Evolutionary conservation across 92 coral and sea anemone genomes (phyloP), one percentile per base, ranked within the genome.

Genomic region (Parazoanthus atlanticus): DNA sequence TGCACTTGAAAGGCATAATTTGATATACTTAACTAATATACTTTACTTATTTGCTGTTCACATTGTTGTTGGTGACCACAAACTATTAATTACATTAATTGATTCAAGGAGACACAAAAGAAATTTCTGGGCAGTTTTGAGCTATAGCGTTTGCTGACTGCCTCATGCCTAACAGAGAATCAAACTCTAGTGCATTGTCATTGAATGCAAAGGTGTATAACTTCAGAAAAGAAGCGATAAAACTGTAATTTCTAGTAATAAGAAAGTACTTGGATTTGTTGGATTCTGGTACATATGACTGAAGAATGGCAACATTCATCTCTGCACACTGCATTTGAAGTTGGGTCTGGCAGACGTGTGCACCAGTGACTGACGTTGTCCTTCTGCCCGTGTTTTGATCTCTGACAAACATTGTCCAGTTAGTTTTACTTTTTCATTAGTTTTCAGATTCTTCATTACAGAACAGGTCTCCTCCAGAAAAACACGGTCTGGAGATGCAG

Each of bases 401-500:
- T 46, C 52, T 46, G 6, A 46, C 52, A 46, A 5, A 46, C 52
- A 46, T 46, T 46, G 52, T 46, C 52, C 52, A 46, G 52, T 46
- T 46, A 46, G 52, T 46, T 46, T 46, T 46, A 46, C 52, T 8
- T 46, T 46, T 46, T 46, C 52, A 46, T 46, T 46, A 46, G 52
- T 46, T 46, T 46, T 46, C 52, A 46, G 52, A 46, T 46, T 46
- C 52, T 46, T 46, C 52, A 46, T 46, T 46, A 5, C 52, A 36
- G 90, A 79, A 88, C 86, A 88, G 77, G 78, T 71, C 58, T 88
- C 86, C 28, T 80, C 90, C 34, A 33, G 78, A 88, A 80, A 88
- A 11, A 80, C 66, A 13, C 86, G 28, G 65, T 88, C 87, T 32
- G 90, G 90, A 66, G 90, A 88, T 80, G 90, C 90, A 79, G 87